These are phyloP conservation scores for Eulimnadia texana DNA, from an alignment of 1,140 invertebrate genomes.

Conservation along the genomic window DNA sequence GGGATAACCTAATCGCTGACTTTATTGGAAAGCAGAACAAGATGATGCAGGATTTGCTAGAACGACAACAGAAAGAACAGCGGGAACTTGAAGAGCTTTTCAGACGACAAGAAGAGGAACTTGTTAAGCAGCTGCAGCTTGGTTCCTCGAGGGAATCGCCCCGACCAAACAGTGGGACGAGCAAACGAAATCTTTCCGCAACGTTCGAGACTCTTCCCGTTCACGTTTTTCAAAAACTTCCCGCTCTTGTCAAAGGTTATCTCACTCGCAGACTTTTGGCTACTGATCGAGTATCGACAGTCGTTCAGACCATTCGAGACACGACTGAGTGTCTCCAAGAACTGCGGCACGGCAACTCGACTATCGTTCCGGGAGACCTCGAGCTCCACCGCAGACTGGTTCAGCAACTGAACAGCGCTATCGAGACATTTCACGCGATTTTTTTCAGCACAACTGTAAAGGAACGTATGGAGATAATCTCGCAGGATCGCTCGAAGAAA, in stretches of 20 bases:
- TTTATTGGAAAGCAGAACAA: conserved; percentile 9
- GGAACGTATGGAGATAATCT: conserved; percentile 11
- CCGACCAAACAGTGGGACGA: background rate
- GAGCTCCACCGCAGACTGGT: conserved; percentile 12
- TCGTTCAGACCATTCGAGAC: conserved; percentile 66
- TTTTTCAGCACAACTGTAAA: conserved; percentile 6
- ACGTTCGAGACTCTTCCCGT: background rate
- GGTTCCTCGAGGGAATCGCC: background rate
- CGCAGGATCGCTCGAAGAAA: conserved; percentile 8
- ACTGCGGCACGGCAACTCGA: conserved; percentile 40
- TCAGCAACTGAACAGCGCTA: conserved; percentile 12
- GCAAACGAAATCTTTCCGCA: background rate
- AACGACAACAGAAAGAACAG: conserved; percentile 13
- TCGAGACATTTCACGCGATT: conserved; percentile 9
- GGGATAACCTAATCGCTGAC: conserved; percentile 6
- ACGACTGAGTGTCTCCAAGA: conserved; percentile 56
- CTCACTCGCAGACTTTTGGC: conserved; percentile 57
- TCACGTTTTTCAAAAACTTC: conserved; percentile 29
- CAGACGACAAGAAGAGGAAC: conserved; percentile 7
- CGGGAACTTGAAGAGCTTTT: conserved; percentile 11
- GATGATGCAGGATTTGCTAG: conserved; percentile 14
- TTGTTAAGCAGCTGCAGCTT: conserved; percentile 4
- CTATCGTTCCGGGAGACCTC: conserved; percentile 7
- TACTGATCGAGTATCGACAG: conserved; percentile 59
- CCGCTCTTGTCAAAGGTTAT: conserved; percentile 60